Conservation (phyloP, 2,113 vertebrate species). For the Chlorodrepanis virens region DNA sequence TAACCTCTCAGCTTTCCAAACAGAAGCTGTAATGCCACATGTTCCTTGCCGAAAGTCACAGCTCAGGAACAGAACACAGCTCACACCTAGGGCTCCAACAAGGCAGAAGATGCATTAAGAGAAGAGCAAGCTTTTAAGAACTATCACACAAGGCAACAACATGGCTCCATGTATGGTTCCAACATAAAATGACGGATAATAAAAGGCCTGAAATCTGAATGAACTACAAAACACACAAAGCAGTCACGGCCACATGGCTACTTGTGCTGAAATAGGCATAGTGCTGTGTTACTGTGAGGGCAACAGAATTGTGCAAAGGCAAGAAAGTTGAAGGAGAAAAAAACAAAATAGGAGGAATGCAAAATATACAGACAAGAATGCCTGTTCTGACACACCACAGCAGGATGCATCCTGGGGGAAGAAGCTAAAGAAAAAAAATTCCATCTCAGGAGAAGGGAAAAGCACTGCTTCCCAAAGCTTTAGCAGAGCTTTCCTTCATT, state of each 20-base stretch:
- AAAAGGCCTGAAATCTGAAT: neutral
- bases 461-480: slow-evolving; percentile 19
- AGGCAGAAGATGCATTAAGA: neutral
- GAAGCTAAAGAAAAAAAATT: slow-evolving; percentile 31
- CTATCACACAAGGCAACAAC: neutral
- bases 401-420: neutral
- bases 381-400: neutral
- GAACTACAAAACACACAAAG: neutral
- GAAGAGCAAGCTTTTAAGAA: neutral
- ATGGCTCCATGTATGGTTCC: neutral
- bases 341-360: neutral
- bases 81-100: neutral
- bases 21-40: neutral
- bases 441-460: neutral
- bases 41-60: neutral
- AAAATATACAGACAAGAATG: neutral
- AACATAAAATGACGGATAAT: neutral
- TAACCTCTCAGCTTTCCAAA: neutral
- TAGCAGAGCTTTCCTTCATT: slow-evolving; percentile 52
- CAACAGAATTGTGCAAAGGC: neutral
- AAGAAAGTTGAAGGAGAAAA: neutral
- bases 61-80: neutral
- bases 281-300: neutral
- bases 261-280: neutral
- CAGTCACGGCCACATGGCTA: neutral